Evolutionary conservation across 2,797 vertebrate species (phyloP).

Genomic region (Myotis findleyi): DNA sequence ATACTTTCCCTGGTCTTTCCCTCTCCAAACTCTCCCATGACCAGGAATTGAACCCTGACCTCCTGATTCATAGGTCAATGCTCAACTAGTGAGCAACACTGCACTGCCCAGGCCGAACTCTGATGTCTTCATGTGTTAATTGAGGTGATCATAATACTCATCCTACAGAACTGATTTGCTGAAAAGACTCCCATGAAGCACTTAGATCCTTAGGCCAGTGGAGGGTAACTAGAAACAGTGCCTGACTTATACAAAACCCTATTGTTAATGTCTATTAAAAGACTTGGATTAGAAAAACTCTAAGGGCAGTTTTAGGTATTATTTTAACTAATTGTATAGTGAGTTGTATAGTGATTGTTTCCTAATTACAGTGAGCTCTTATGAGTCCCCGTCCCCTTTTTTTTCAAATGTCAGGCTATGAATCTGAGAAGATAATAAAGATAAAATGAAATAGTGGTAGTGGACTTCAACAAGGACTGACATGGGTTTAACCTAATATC

Average conservation of each 20-base stretch:
- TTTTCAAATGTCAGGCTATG: background rate
- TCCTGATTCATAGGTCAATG: too few relatives aligned
- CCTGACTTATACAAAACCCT: background rate
- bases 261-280: background rate
- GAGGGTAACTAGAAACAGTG: background rate
- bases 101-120: background rate
- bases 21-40: background rate
- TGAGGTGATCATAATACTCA: background rate
- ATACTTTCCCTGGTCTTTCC: background rate
- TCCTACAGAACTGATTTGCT: background rate
- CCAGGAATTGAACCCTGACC: too few relatives aligned
- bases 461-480: background rate
- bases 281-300: background rate
- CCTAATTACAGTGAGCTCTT: background rate
- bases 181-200: background rate
- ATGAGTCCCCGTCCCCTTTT: background rate
- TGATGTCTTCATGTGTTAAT: background rate
- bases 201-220: background rate
- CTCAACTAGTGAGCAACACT: too few relatives aligned
- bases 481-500: background rate
- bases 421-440: background rate
- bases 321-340: conserved; percentile 24
- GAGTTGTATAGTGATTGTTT: conserved; percentile 12
- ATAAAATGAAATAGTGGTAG: background rate
- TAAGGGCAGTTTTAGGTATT: background rate